Base-by-base conservation (phyloP, 1,140 invertebrate genomes). In the Araneus ventricosus region DNA sequence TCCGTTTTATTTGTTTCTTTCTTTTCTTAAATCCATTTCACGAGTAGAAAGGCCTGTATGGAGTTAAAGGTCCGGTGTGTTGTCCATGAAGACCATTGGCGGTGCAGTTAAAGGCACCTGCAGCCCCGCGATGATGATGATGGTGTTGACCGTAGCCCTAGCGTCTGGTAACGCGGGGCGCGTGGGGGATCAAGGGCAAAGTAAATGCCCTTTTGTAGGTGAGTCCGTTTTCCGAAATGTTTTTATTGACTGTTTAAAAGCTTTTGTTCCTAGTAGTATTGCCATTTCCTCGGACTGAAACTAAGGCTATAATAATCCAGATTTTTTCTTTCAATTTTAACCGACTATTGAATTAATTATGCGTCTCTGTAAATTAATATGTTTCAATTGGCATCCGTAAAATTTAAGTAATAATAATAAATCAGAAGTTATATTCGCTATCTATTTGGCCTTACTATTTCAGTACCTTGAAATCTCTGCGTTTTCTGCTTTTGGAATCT, bases 71-170 rank as follows among this genome's bases (percentile, higher is more conserved):
- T 91, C 82, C 80, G 45, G 80, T 85, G 17, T 90, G 90, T 91
- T 75, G 70, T 75, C 70, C 70, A 34, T 34, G 70, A 75, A 34
- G 70, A 37, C 90, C 90, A 85, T 85, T 61, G 91, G 63, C 91
- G 85, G 85, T 93, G 85, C 91, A 75, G 84, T 93, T 93, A 93
- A 41, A 20, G 45, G 63, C 91, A 93, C 91, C 91, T 93, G 91
- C 91, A 79, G 39, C 52, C 20, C 79, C 10, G 80, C 61, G 30
- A 88, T 93, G 91, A 93, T 93, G 85, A 92, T 86, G 82, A 52
- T 85, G 61, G 59, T 34, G 89, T 57, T 92, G 90, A 85, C 75
- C 61, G 37, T 63, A 88, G 30, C 41, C 27, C 90, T 30, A 20
- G 27, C 61, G 57, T 61, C 59, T 67, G 27, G 63, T 67, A 70